phyloP scores from a whole-genome alignment of 1,140 invertebrate species.

The Odontomachus brunneus region DNA sequence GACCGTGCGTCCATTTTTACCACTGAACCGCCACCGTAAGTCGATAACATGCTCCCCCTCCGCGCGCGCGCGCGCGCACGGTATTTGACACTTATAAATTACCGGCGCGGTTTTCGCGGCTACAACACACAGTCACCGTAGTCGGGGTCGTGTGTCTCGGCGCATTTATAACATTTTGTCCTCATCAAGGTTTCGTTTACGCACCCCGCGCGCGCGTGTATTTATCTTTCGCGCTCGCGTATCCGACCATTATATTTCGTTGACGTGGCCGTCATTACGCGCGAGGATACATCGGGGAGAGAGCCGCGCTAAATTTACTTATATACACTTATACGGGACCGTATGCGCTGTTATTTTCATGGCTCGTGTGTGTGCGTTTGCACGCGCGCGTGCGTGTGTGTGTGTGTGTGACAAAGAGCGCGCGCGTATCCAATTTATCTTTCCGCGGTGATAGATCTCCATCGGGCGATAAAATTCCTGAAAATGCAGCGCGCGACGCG shows the following conservation, averaged over 20 bases:
- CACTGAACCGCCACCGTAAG: background rate
- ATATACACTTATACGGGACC: background rate
- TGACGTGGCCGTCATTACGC: conserved; percentile 15
- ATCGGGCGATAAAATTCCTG: background rate
- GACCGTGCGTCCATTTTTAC: conserved; percentile 21
- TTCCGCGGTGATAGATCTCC: background rate
- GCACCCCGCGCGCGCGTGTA: background rate
- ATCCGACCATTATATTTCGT: conserved; percentile 7
- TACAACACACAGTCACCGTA: background rate
- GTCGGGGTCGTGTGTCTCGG: background rate
- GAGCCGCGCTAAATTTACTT: conserved; percentile 1
- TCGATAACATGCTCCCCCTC: conserved; percentile 4
- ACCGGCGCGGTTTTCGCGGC: background rate
- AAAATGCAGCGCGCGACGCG: background rate
- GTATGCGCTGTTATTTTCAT: background rate
- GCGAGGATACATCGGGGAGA: conserved; percentile 3
- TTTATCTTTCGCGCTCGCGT: conserved; percentile 9
- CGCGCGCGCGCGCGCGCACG: too few species aligned
- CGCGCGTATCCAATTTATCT: background rate
- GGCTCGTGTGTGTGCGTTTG: too few species aligned
- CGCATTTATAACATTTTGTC: conserved; percentile 37
- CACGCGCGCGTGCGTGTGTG: too few species aligned
- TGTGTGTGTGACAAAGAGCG: background rate
- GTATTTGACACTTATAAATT: conserved; percentile 45
- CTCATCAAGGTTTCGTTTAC: conserved; percentile 13